phyloP scores from a whole-genome alignment of 2,888 invertebrate genomes.

The Lithophane leautieri region DNA sequence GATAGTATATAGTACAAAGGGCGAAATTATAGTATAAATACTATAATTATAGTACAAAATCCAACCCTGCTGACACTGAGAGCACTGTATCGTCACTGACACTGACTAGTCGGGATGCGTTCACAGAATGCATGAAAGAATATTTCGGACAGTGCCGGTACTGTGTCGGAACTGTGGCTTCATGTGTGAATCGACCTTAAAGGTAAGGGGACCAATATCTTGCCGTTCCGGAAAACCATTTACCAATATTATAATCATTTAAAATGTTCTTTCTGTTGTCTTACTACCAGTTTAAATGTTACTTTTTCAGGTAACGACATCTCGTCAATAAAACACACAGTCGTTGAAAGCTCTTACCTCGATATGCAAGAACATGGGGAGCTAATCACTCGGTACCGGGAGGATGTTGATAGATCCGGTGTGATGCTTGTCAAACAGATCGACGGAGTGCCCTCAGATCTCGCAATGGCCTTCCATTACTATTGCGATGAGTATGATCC shows the following conservation, averaged over 20 bases:
- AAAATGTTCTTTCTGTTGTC: neutral
- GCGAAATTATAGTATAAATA: no score
- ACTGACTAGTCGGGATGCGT: no score
- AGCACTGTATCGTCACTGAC: no score
- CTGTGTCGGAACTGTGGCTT: no score
- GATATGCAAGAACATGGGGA: constrained; percentile 79
- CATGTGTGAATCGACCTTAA: no score
- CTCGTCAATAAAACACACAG: constrained; percentile 72
- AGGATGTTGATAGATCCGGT: constrained; percentile 78
- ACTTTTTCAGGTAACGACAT: constrained; percentile 78
- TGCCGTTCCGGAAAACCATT: neutral
- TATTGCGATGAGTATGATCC: constrained; percentile 88
- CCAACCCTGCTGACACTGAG: no score
- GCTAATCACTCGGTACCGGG: constrained; percentile 78
- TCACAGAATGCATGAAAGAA: no score
- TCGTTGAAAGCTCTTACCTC: constrained; percentile 76
- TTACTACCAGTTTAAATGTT: neutral
- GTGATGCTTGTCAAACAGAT: constrained; percentile 84
- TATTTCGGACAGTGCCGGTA: no score
- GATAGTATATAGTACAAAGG: no score
- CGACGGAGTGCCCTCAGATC: constrained; percentile 79
- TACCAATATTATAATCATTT: neutral
- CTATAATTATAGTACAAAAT: no score
- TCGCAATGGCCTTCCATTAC: constrained; percentile 89
- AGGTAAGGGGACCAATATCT: neutral